phyloP scores from a whole-genome alignment of 2,113 vertebrate genomes.

The Eulemur macaco region DNA sequence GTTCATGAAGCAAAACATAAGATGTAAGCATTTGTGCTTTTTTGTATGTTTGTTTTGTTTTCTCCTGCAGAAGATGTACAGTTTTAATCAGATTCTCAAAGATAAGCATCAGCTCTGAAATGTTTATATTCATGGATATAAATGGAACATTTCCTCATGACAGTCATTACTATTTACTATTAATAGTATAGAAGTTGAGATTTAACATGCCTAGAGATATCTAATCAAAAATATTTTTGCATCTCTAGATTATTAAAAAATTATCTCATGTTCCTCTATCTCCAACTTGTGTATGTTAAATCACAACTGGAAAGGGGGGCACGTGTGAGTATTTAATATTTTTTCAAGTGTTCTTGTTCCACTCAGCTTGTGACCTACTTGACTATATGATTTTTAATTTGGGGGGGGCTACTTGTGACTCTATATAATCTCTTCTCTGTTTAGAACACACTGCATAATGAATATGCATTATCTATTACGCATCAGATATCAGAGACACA shows the following conservation, averaged over 20 bases:
- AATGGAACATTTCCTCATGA: background rate
- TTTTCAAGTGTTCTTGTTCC: background rate
- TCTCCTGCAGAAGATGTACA: background rate
- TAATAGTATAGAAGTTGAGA: background rate
- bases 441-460: background rate
- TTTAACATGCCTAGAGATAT: background rate
- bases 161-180: background rate
- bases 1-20: background rate
- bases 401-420: background rate
- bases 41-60: background rate
- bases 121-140: background rate
- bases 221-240: background rate
- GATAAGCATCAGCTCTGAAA: background rate
- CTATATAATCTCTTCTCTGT: background rate
- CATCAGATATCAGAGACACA: background rate
- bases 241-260: background rate
- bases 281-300: background rate
- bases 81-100: background rate
- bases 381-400: background rate
- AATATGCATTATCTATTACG: background rate
- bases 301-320: background rate
- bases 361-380: background rate
- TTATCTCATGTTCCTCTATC: background rate
- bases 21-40: background rate
- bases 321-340: background rate